Conservation (phyloP, 2,113 vertebrate genomes). For the Colius striatus region DNA sequence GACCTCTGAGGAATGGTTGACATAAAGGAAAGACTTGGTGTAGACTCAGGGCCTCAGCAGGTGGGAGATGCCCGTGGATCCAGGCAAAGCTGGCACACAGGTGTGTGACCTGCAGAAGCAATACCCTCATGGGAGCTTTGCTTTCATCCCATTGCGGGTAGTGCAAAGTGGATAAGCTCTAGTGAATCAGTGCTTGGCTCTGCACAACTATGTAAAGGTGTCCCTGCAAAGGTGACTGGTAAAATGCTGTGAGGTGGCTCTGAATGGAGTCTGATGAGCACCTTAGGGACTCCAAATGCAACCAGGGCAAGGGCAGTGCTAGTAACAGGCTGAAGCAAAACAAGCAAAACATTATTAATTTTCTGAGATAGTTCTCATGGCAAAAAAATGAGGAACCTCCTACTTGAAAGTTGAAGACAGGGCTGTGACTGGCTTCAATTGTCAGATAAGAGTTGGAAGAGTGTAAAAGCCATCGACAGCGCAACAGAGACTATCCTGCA, state of each 20-base stretch:
- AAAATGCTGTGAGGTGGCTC: not conserved
- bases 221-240: not conserved
- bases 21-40: not conserved
- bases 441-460: not conserved
- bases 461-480: not conserved
- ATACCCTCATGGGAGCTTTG: not conserved
- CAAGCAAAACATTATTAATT: not conserved
- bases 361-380: not conserved
- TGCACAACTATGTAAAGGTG: accelerated
- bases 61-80: not conserved
- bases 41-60: not conserved
- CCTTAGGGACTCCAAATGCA: not conserved
- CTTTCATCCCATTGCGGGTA: not conserved
- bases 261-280: not conserved
- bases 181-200: not conserved
- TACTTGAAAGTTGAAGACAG: not conserved
- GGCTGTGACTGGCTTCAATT: not conserved
- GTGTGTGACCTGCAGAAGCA: not conserved
- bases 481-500: not conserved
- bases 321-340: not conserved
- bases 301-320: not conserved
- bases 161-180: not conserved
- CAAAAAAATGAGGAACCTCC: not conserved
- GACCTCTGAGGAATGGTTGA: not conserved
- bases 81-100: not conserved